Evolutionary conservation across 2,797 vertebrate genomes (phyloP).

Genomic region (Varecia variegata): DNA sequence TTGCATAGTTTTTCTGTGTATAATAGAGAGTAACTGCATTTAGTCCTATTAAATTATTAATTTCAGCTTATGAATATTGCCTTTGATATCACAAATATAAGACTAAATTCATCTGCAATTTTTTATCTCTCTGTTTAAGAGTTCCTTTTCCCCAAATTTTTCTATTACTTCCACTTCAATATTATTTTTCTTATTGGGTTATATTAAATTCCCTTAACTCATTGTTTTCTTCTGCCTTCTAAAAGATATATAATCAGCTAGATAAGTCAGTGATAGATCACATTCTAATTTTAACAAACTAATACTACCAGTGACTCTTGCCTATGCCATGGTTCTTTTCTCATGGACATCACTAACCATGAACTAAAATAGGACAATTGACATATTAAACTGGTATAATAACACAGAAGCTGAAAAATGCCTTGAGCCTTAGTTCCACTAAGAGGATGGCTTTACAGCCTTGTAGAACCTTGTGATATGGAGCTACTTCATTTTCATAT

Average conservation of each 20-base stretch:
- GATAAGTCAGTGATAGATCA: neutral
- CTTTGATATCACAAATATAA: neutral
- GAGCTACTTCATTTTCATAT: neutral
- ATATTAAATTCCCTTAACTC: neutral
- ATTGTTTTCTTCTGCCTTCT: neutral
- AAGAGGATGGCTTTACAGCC: neutral
- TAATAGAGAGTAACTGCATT: neutral
- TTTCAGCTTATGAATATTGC: neutral
- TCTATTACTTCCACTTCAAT: neutral
- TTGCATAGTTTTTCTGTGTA: neutral
- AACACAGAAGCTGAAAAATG: neutral
- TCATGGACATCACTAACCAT: neutral
- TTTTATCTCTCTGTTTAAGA: neutral
- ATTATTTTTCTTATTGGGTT: neutral
- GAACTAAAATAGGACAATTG: neutral
- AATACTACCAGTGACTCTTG: neutral
- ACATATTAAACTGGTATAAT: neutral
- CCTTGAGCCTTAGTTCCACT: neutral
- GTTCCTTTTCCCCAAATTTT: neutral
- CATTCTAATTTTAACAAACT: neutral
- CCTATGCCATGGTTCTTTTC: neutral
- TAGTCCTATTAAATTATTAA: neutral
- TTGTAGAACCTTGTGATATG: neutral
- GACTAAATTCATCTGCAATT: neutral
- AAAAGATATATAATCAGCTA: neutral